Conservation (phyloP, 2,888 invertebrate species). For the Tridacna crocea region DNA sequence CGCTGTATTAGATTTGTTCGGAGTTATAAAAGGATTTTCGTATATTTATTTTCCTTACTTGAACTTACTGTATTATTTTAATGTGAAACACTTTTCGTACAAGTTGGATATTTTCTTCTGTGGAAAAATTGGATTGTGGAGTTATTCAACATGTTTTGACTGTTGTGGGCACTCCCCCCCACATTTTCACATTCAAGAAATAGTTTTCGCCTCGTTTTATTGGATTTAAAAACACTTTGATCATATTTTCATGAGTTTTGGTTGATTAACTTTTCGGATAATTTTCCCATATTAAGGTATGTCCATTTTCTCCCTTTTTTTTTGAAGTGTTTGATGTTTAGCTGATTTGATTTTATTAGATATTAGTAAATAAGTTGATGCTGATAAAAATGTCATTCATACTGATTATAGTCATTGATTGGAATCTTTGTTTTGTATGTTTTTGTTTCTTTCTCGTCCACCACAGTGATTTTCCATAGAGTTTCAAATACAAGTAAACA, state of each 20-base stretch:
- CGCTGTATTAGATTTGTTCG: background rate
- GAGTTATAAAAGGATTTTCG: background rate
- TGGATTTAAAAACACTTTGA: conserved; percentile 23
- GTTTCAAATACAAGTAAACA: too few relatives aligned
- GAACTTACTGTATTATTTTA: too few relatives aligned
- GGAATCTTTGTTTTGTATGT: too few relatives aligned
- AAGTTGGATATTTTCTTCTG: too few relatives aligned
- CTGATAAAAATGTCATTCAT: conserved; percentile 20
- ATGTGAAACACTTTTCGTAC: too few relatives aligned
- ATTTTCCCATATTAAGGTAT: conserved; percentile 22
- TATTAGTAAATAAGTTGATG: conserved; percentile 11
- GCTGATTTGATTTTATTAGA: conserved; percentile 25
- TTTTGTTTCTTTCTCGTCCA: too few relatives aligned
- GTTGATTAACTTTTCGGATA: conserved; percentile 21
- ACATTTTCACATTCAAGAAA: conserved; percentile 15
- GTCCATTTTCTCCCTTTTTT: background rate
- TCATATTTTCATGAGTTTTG: conserved; percentile 10
- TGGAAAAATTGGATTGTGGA: too few relatives aligned
- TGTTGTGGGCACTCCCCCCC: conserved; percentile 8
- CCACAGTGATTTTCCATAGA: background rate
- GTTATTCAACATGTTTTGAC: conserved; percentile 10
- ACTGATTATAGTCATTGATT: background rate
- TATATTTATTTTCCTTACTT: too few relatives aligned
- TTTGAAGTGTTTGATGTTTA: conserved; percentile 14
- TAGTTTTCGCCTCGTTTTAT: conserved; percentile 21